Percentiles rank a stretch among this genome's conserved stretches.
Evolutionary conservation across 1,140 invertebrate species (phyloP).

Genomic region (Onthophagus taurus): DNA sequence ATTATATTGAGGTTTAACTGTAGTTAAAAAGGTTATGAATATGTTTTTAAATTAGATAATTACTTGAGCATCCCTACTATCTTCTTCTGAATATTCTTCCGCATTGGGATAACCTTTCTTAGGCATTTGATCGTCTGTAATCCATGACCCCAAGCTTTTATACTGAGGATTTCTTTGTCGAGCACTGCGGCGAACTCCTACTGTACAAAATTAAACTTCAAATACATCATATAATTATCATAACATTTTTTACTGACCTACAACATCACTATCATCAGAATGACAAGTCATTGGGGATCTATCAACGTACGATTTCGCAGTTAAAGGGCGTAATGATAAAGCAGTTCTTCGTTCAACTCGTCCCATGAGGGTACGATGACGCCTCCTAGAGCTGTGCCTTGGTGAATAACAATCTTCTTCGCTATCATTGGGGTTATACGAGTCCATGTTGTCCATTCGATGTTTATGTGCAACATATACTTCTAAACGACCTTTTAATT

Average conservation of each 20-base stretch:
- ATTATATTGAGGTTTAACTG: too few species aligned
- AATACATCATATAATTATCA: background rate
- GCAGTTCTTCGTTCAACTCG: slow-evolving; percentile 29
- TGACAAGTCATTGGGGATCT: slow-evolving; percentile 28
- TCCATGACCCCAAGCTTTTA: slow-evolving; percentile 42
- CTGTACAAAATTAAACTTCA: background rate
- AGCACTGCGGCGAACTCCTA: slow-evolving; percentile 44
- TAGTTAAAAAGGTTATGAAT: too few species aligned
- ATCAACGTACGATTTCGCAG: slow-evolving; percentile 33
- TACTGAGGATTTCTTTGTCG: slow-evolving; percentile 47
- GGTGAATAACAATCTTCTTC: slow-evolving; percentile 29
- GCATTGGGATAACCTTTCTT: slow-evolving; percentile 37
- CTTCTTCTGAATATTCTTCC: slow-evolving; percentile 33
- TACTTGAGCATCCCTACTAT: slow-evolving; percentile 31
- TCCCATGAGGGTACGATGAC: slow-evolving; percentile 20
- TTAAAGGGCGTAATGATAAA: slow-evolving; percentile 32
- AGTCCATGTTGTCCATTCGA: slow-evolving; percentile 31
- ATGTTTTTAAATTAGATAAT: too few species aligned
- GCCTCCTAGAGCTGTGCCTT: slow-evolving; percentile 15
- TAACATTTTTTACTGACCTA: slow-evolving; percentile 3
- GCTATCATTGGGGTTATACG: slow-evolving; percentile 28
- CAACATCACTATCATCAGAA: slow-evolving; percentile 26
- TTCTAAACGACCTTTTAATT: slow-evolving; percentile 4
- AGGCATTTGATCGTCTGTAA: slow-evolving; percentile 37
- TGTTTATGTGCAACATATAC: slow-evolving; percentile 22